Evolutionary conservation across 1,140 invertebrate species (phyloP).

Genomic region (Orchesella cincta): DNA sequence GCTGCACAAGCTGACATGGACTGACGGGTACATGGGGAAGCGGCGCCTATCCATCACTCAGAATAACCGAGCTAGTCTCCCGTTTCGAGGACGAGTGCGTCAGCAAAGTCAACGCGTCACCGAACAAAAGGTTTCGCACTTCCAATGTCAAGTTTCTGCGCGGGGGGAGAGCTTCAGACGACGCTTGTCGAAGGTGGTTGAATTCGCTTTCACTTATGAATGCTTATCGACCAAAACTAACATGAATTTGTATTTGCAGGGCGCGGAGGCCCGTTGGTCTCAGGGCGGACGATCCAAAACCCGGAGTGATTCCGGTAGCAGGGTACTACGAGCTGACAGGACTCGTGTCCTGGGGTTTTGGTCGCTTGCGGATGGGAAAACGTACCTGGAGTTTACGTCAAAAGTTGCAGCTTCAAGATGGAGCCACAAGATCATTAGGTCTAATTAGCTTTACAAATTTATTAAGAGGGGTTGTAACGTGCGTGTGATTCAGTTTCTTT

Average conservation of each 20-base stretch:
- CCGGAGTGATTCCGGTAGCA: slow-evolving; percentile 65
- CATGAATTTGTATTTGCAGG: slow-evolving; percentile 60
- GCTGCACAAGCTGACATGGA: too few relatives aligned
- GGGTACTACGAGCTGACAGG: slow-evolving; percentile 89
- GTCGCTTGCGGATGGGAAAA: slow-evolving; percentile 82
- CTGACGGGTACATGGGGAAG: too few relatives aligned
- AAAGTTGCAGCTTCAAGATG: slow-evolving; percentile 80
- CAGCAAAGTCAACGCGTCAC: slow-evolving; percentile 90
- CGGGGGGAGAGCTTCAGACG: slow-evolving; percentile 71
- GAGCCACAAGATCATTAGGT: slow-evolving; percentile 10
- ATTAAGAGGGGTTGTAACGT: neutral
- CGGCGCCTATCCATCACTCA: too few relatives aligned
- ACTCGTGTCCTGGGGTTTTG: slow-evolving; percentile 88
- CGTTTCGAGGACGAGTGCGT: slow-evolving; percentile 79
- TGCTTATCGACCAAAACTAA: neutral
- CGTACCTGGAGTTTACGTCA: slow-evolving; percentile 90
- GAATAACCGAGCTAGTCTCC: too few relatives aligned
- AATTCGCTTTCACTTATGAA: neutral
- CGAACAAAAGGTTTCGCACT: slow-evolving; percentile 65
- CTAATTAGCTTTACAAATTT: slow-evolving; percentile 2
- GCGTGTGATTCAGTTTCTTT: too few relatives aligned
- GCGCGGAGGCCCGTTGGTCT: slow-evolving; percentile 89
- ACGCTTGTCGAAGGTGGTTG: slow-evolving; percentile 77
- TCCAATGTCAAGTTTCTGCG: slow-evolving; percentile 77
- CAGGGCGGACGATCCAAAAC: slow-evolving; percentile 50